phyloP scores from a whole-genome alignment of 2,888 invertebrate species.

The Sepiola atlantica region DNA sequence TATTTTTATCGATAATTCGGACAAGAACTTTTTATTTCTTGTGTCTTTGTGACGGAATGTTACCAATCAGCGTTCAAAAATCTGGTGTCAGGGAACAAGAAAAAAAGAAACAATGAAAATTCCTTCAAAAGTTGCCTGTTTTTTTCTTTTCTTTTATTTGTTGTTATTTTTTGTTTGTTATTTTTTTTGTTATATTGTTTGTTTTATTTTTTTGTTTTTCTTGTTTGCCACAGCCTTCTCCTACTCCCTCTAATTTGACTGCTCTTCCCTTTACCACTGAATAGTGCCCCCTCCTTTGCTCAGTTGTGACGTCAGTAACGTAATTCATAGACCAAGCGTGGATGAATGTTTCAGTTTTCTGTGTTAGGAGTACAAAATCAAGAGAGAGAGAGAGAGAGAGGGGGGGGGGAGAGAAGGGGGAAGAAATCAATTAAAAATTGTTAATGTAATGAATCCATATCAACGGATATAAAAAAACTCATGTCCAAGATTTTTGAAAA shows the following conservation, averaged over 20 bases:
- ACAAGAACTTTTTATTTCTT: not conserved
- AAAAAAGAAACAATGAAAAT: not conserved
- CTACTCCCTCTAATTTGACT: not conserved
- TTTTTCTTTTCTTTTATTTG: not conserved
- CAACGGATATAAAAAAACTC: too few species aligned
- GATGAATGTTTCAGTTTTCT: not conserved
- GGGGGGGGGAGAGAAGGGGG: not conserved
- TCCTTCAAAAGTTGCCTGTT: not conserved
- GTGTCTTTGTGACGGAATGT: not conserved
- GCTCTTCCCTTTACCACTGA: not conserved
- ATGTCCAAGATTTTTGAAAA: too few species aligned
- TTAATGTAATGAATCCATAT: not conserved
- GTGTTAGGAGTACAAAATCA: not conserved
- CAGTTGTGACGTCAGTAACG: not conserved
- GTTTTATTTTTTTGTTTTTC: not conserved
- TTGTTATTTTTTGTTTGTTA: not conserved
- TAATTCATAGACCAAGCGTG: not conserved
- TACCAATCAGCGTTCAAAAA: not conserved
- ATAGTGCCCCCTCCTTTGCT: not conserved
- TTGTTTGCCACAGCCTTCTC: not conserved
- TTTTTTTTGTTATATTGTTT: not conserved
- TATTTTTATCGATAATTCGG: not conserved
- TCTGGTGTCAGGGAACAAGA: not conserved
- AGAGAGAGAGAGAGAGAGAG: not conserved
- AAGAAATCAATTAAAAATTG: not conserved